phyloP scores from a whole-genome alignment of 2,888 invertebrate species.

The Lamellibrachia satsuma region DNA sequence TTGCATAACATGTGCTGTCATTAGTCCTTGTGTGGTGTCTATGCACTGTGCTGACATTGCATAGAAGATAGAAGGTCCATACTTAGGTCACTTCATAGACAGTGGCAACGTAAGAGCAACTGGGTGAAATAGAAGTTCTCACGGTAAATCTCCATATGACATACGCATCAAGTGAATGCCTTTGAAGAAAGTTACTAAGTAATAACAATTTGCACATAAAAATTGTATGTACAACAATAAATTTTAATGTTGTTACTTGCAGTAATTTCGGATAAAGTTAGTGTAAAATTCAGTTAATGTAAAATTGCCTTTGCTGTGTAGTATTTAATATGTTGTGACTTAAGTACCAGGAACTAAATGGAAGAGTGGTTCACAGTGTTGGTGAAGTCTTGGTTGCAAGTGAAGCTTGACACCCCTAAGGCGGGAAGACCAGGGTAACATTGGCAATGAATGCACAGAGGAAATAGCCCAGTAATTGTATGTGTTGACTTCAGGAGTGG shows the following conservation, averaged over 20 bases:
- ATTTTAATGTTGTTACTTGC: too few relatives aligned
- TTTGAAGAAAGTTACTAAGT: not conserved
- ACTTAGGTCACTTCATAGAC: not conserved
- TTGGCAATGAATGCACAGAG: not conserved
- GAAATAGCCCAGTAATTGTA: not conserved
- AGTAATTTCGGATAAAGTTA: too few relatives aligned
- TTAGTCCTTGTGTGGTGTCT: not conserved
- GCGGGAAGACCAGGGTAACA: not conserved
- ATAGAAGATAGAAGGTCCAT: not conserved
- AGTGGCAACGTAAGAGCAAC: not conserved
- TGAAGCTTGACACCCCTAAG: not conserved
- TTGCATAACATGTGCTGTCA: not conserved
- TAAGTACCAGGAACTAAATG: not conserved
- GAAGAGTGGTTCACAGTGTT: not conserved
- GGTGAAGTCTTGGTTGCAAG: not conserved
- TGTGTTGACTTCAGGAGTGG: not conserved
- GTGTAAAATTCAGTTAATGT: too few relatives aligned
- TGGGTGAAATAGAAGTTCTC: not conserved
- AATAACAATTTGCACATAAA: not conserved
- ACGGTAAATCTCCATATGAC: not conserved
- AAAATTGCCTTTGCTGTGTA: too few relatives aligned
- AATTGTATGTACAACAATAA: not conserved
- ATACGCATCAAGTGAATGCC: not conserved
- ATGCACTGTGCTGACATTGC: not conserved
- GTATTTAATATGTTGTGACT: too few relatives aligned